phyloP scores from a whole-genome alignment of 2,888 invertebrate genomes.

The Choristoneura rosaceana region DNA sequence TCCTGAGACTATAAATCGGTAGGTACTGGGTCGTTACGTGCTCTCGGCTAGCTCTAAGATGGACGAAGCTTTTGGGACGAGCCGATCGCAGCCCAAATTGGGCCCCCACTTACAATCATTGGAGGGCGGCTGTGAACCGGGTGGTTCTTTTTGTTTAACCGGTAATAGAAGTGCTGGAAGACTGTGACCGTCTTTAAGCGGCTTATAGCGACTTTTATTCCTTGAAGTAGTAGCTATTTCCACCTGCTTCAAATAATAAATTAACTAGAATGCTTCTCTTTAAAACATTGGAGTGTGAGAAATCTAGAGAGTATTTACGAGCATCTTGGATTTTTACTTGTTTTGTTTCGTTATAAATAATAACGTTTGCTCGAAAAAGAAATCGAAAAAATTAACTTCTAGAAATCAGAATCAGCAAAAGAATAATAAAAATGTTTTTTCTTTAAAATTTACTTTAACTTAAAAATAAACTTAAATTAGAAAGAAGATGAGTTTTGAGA shows the following conservation, averaged over 20 bases:
- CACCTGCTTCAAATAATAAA: not conserved
- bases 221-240: not conserved
- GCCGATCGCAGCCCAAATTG: conserved; percentile 23
- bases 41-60: conserved; percentile 13
- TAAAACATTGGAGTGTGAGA: no score
- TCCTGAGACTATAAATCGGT: conserved; percentile 29
- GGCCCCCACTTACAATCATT: conserved; percentile 21
- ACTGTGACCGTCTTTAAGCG: not conserved
- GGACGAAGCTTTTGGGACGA: conserved; percentile 10
- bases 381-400: no score
- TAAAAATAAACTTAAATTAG: no score
- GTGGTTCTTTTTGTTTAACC: conserved; percentile 5
- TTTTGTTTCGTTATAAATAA: no score
- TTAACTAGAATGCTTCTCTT: not conserved
- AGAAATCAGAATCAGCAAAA: no score
- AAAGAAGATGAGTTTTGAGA: no score
- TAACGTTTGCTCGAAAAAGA: no score
- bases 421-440: no score
- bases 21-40: conserved; percentile 21
- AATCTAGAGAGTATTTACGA: no score
- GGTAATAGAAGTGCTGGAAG: not conserved
- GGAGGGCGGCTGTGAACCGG: conserved; percentile 6
- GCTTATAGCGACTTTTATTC: not conserved
- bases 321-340: no score
- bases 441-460: no score